Percentiles rank a stretch among this genome's conserved stretches.
phyloP scores from a whole-genome alignment of 2,888 invertebrate species.

The Automeris io region DNA sequence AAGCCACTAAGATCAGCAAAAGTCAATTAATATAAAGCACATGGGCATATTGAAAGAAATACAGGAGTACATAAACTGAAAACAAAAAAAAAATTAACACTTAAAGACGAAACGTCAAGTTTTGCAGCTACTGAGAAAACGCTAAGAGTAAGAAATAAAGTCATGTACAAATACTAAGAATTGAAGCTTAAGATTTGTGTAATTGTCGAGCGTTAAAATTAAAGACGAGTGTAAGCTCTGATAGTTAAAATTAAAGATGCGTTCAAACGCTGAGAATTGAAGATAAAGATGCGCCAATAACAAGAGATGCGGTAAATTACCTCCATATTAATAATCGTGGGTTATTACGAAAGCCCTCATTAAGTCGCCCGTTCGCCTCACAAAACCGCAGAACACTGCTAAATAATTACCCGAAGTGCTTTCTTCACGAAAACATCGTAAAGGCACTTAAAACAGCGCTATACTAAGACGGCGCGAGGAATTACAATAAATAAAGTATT shows the following conservation, averaged over 20 bases:
- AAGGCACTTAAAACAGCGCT: slow-evolving; percentile 58
- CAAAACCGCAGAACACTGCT: slow-evolving; percentile 71
- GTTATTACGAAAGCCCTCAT: slow-evolving; percentile 68
- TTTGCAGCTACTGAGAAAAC: no score
- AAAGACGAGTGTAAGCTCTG: neutral
- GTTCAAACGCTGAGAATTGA: slow-evolving; percentile 36
- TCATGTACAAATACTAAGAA: no score
- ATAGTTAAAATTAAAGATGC: slow-evolving; percentile 17
- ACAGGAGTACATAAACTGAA: no score
- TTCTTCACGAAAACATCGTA: slow-evolving; percentile 70
- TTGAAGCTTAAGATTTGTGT: no score
- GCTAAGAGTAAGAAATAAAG: no score
- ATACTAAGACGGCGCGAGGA: slow-evolving; percentile 57
- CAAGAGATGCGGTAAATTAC: slow-evolving; percentile 53
- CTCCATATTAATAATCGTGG: slow-evolving; percentile 66
- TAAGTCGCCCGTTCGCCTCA: slow-evolving; percentile 56
- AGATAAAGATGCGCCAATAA: slow-evolving; percentile 37
- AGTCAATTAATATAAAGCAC: neutral
- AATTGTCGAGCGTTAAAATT: no score
- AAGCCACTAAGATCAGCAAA: neutral
- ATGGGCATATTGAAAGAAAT: neutral
- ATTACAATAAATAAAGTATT: slow-evolving; percentile 71
- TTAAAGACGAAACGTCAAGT: no score
- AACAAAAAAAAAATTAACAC: neutral
- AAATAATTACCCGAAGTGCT: slow-evolving; percentile 69